Base-by-base conservation (phyloP, 2,113 vertebrate genomes). In the Brachyhypopomus occidentalis region DNA sequence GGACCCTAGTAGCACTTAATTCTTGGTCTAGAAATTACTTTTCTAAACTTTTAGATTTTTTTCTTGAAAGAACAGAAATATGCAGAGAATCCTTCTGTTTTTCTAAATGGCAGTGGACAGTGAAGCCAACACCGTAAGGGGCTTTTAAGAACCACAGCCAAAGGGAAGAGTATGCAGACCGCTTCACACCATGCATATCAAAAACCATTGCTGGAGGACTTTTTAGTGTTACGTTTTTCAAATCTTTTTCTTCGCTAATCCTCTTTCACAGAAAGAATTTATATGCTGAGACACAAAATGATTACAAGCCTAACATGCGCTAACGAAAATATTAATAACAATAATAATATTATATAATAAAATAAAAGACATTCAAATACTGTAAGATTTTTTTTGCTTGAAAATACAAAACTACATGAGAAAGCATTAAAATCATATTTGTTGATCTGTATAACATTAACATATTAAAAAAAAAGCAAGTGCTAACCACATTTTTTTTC, bases 181-280 rank as follows among this genome's bases (percentile, higher is more conserved):
- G 75, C 63, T 71, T 69, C 77, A 72, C 56, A 84, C 79, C 38
- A 70, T 76, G 75, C 66, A 79, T 92, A 87, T 86, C 81, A 84
- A 85, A 88, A 84, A 95, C 96, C 96, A 95, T 94, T 94, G 93
- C 94, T 94, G 95, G 96, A 98, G 96, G 96, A 92, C 95, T 95
- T 96, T 94, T 95, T 98, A 97, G 96, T 97, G 95, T 98, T 96
- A 56, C 86, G 23, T 74, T 84, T 86, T 80, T 71, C 64, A 81
- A 85, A 81, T 80, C 70, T 52, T 72, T 80, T 79, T 81, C 82
- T 75, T 83, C 36, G 74, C 72, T 77, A 83, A 87, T 97, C 97
- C 97, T 99, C 97, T 98, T 99, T 99, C 97, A 99, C 96, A 98
- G 97, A 99, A 99, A 97, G 97, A 97, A 97, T 89, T 94, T 95